A percentile compares a stretch with the other conserved stretches of the same genome.
These are phyloP conservation scores for Lophius americanus DNA, from an alignment of 2,797 vertebrate genomes.

Conservation along the genomic window DNA sequence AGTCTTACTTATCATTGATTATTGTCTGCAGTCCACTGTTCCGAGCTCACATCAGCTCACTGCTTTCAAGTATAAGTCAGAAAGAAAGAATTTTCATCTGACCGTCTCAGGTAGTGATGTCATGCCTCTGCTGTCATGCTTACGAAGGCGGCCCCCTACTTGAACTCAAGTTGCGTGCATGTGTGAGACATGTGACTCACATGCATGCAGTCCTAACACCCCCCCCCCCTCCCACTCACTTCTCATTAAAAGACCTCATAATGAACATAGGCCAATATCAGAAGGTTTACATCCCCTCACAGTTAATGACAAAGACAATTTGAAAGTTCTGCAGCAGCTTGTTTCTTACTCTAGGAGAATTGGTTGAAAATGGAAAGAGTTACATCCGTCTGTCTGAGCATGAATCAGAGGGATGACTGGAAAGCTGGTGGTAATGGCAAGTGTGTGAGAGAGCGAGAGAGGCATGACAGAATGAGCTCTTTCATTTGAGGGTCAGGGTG, in stretches of 20 bases:
- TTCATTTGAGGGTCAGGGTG: conserved; percentile 72
- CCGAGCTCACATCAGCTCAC: conserved; percentile 1
- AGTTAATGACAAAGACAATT: conserved; percentile 9
- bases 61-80: not conserved
- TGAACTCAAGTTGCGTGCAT: conserved; percentile 8
- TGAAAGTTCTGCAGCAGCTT: conserved; percentile 26
- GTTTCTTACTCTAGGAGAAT: conserved; percentile 32
- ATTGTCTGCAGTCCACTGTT: not conserved
- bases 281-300: conserved; percentile 1
- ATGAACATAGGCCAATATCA: conserved; percentile 27
- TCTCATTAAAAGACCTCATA: conserved; percentile 15
- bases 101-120: conserved; percentile 16
- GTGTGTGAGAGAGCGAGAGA: conserved; percentile 24
- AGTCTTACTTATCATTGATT: not conserved
- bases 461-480: conserved; percentile 72
- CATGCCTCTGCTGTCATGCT: conserved; percentile 29
- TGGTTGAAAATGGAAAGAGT: conserved; percentile 70
- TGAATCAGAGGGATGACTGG: conserved; percentile 68
- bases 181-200: conserved; percentile 12
- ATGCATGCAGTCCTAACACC: conserved; percentile 17
- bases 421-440: conserved; percentile 49
- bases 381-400: conserved; percentile 49
- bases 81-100: conserved; percentile 25
- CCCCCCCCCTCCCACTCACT: not conserved
- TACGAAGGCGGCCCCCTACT: not conserved